A percentile compares a stretch with the other conserved stretches of the same genome.
These are phyloP conservation scores for Chloropsis cyanopogon DNA, from an alignment of 2,113 vertebrate species.

Conservation along the genomic window DNA sequence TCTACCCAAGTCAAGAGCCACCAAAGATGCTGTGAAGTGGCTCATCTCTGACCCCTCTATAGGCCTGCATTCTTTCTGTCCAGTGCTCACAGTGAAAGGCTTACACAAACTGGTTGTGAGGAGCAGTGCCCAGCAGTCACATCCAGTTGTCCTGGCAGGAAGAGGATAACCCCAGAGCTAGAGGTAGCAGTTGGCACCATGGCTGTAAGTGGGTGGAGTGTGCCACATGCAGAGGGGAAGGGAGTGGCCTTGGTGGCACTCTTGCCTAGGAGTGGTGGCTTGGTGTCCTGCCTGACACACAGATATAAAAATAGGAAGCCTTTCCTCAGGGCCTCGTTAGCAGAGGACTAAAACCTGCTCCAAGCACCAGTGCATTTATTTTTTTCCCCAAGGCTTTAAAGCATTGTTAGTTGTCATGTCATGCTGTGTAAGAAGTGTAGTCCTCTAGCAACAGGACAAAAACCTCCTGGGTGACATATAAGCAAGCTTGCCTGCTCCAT, in stretches of 20 bases:
- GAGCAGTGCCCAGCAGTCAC: not conserved
- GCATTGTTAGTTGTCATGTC: not conserved
- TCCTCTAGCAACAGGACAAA: not conserved
- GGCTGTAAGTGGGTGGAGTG: not conserved
- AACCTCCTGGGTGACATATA: not conserved
- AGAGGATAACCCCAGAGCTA: not conserved
- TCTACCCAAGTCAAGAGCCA: not conserved
- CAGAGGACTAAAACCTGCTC: not conserved
- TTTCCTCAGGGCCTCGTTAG: not conserved
- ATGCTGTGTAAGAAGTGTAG: not conserved
- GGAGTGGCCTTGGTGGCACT: not conserved
- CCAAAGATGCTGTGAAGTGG: not conserved
- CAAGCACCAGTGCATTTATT: not conserved
- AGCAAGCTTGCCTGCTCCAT: not conserved
- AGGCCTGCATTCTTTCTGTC: not conserved
- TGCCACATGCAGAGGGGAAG: fast-evolving
- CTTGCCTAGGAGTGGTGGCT: not conserved
- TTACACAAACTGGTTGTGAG: not conserved
- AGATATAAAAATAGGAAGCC: not conserved
- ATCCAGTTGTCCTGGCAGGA: fast-evolving
- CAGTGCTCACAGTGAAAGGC: not conserved
- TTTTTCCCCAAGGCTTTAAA: not conserved
- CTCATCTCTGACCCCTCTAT: not conserved
- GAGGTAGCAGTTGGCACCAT: fast-evolving
- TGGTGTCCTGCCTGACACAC: not conserved